phyloP scores from a whole-genome alignment of 2,888 invertebrate genomes.

The Shargacucullia verbasci region DNA sequence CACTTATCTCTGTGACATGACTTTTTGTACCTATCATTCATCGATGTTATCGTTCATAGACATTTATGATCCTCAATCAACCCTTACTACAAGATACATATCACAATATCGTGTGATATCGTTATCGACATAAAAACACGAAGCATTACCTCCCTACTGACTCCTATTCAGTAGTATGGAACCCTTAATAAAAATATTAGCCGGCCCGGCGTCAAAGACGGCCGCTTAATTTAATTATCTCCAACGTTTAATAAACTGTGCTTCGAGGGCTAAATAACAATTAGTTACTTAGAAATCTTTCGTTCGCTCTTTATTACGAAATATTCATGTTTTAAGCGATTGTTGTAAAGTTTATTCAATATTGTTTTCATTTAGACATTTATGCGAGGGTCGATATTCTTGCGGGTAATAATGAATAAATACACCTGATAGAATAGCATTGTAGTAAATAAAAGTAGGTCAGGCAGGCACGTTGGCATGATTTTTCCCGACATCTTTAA shows the following conservation, averaged over 20 bases:
- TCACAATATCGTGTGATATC: too few species aligned
- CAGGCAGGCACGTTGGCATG: too few species aligned
- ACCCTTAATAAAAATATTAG: slow-evolving; percentile 85
- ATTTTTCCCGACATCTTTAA: too few species aligned
- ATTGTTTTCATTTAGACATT: slow-evolving; percentile 18
- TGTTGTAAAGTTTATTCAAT: slow-evolving; percentile 29
- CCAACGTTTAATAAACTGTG: slow-evolving; percentile 81
- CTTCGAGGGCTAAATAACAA: slow-evolving; percentile 73
- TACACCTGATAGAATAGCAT: too few species aligned
- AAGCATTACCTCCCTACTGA: slow-evolving; percentile 32
- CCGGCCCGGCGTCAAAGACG: slow-evolving; percentile 83
- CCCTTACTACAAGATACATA: too few species aligned
- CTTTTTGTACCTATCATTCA: too few species aligned
- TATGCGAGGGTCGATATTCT: too few species aligned
- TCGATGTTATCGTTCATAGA: too few species aligned
- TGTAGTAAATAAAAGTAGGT: too few species aligned
- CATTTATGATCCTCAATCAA: too few species aligned
- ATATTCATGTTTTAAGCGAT: slow-evolving; percentile 45
- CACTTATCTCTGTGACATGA: too few species aligned
- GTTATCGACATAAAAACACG: slow-evolving; percentile 21
- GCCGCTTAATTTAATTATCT: slow-evolving; percentile 86
- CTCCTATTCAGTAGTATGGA: slow-evolving; percentile 54
- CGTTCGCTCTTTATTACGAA: slow-evolving; percentile 52
- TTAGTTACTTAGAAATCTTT: slow-evolving; percentile 68
- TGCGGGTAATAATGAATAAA: too few species aligned